Evolutionary conservation across 1,140 invertebrate genomes (phyloP), one percentile per base, ranked within the genome.

Genomic region (Drosophila repletoides): DNA sequence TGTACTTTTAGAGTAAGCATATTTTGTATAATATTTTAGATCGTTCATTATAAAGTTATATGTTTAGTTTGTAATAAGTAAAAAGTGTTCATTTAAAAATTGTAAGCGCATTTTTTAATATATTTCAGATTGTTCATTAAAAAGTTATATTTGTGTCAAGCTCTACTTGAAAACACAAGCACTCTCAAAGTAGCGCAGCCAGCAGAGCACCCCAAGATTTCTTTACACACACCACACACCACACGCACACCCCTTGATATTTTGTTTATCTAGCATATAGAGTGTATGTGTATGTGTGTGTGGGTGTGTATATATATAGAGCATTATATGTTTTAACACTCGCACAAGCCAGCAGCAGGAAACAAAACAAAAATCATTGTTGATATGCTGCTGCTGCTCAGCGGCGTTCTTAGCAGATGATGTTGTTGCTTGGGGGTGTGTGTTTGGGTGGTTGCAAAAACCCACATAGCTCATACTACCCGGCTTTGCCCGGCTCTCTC

Each of bases 231-330:
- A n/a, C n/a, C n/a, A n/a, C n/a, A n/a, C n/a, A n/a, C n/a, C n/a
- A n/a, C n/a, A n/a, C n/a, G n/a, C n/a, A 71, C 77, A 83, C 79
- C 79, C 79, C 61, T 79, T 74, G n/a, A 67, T 79, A 74, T 60
- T 71, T 74, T 83, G 79, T 83, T 83, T 86, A 83, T 83, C 80
- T 75, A 72, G 61, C 79, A 74, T 74, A 79, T 74, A 65, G 63
- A 73, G 33, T 40, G 40, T 52, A n/a, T n/a, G n/a, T n/a, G n/a
- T n/a, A n/a, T n/a, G n/a, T n/a, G n/a, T n/a, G n/a, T n/a, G n/a
- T n/a, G n/a, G n/a, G n/a, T n/a, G n/a, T n/a, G n/a, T n/a, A n/a
- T n/a, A n/a, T n/a, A n/a, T n/a, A n/a, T n/a, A n/a, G n/a, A n/a
- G n/a, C n/a, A n/a, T n/a, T n/a, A n/a, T 69, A 69, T 58, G 60